phyloP scores from a whole-genome alignment of 2,113 vertebrate species.

The Grammomys dolichurus region DNA sequence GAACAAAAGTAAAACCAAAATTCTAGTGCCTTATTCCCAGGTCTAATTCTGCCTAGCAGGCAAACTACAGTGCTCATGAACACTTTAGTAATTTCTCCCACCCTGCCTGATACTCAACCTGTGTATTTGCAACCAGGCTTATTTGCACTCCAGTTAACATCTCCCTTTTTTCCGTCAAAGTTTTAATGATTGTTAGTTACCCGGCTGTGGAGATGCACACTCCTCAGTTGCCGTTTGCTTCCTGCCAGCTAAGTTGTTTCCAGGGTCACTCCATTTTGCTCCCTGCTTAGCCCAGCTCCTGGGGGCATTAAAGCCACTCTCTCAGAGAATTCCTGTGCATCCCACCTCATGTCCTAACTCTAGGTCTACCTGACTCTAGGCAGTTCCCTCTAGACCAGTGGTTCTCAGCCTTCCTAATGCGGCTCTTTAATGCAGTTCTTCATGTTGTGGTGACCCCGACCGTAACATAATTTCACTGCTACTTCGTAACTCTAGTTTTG shows the following conservation, averaged over 20 bases:
- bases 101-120: not conserved
- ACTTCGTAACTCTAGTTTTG: not conserved
- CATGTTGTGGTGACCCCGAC: not conserved
- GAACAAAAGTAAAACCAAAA: not conserved
- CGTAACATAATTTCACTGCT: not conserved
- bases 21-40: slow-evolving; percentile 4
- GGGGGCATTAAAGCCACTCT: not conserved
- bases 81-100: not conserved
- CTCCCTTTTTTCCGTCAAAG: not conserved
- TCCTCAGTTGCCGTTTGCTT: not conserved
- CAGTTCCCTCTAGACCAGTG: not conserved
- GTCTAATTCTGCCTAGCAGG: not conserved
- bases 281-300: not conserved
- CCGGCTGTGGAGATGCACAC: not conserved
- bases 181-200: not conserved
- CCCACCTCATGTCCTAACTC: not conserved
- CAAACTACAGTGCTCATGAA: not conserved
- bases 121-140: not conserved
- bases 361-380: too few relatives aligned
- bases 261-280: not conserved
- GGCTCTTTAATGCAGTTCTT: not conserved
- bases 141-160: not conserved
- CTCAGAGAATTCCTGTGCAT: not conserved
- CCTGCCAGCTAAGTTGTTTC: not conserved
- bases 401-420: not conserved